Evolutionary conservation across 2,888 invertebrate species (phyloP).

Genomic region (Tetragnatha montana): DNA sequence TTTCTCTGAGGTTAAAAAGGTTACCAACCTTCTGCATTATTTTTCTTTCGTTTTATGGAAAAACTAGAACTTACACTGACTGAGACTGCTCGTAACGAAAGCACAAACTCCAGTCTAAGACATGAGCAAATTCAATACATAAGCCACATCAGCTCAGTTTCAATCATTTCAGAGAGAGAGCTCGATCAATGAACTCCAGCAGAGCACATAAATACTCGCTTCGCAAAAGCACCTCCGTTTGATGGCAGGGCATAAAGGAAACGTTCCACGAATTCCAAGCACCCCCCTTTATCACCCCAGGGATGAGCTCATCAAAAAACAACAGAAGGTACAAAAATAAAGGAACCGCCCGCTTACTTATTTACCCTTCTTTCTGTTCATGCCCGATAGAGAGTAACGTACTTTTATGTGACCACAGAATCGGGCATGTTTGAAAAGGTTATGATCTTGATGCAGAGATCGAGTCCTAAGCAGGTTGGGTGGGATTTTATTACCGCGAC

Average conservation of each 20-base stretch:
- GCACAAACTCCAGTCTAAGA: no score
- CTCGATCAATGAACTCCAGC: constrained; percentile 43
- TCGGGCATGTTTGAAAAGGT: constrained; percentile 22
- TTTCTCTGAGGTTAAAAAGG: no score
- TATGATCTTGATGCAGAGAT: constrained; percentile 17
- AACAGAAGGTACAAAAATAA: constrained; percentile 17
- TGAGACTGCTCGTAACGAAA: no score
- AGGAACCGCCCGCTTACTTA: not conserved
- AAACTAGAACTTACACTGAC: no score
- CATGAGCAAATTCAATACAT: not conserved
- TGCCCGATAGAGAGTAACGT: constrained; percentile 27
- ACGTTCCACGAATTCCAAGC: constrained; percentile 54
- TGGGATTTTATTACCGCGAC: constrained; percentile 3
- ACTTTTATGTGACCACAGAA: constrained; percentile 34
- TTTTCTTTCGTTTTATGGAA: no score
- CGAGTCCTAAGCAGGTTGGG: not conserved
- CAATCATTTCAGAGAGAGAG: constrained; percentile 30
- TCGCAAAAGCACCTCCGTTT: constrained; percentile 27
- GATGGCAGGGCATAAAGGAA: constrained; percentile 40
- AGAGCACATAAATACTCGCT: constrained; percentile 22
- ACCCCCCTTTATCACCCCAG: constrained; percentile 19
- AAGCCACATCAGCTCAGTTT: not conserved
- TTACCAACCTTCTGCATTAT: no score
- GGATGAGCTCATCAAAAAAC: constrained; percentile 48
- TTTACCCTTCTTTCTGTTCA: not conserved